Evolutionary conservation across 2,113 vertebrate genomes (phyloP), one percentile per base, ranked within the genome.

Genomic region (Apeltes quadracus): DNA sequence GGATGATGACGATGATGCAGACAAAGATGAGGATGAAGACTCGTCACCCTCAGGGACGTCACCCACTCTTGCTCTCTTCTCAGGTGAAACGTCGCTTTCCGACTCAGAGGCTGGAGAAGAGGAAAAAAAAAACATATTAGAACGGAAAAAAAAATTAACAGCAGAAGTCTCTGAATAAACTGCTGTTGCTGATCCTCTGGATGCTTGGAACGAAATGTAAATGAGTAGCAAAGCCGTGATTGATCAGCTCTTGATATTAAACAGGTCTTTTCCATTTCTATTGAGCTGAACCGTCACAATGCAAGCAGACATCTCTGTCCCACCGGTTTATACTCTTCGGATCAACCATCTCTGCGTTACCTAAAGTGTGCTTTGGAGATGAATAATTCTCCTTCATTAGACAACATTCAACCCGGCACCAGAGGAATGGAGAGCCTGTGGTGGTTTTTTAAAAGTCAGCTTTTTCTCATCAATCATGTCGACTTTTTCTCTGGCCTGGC

Each of bases 11-110:
- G 79, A 75, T 11, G 79, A 84, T 20, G 85, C 63, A 1, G 86
- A 86, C 15, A 78, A 75, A 44, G 82, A 87, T 36, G 87, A 86
- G 9, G 76, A 90, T 51, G 85, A 87, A 32, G 90, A 90, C 83
- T 92, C 94, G 84, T 95, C 94, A 68, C 94, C 92, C 53, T 94
- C 84, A 48, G 93, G 92, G 75, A 96, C 91, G 71, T 95, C 95
- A 74, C 93, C 91, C 89, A 95, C 88, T 81, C 96, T 93, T 61
- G 93, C 95, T 76, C 95, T 95, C 89, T 99, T 99, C 91, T 96
- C 95, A 27, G 97, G 97, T 51, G 96, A 97, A 80, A 93, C 93
- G 39, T 97, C 96, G 72, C 91, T 96, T 88, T 98, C 96, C 72
- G 95, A 96, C 93, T 96, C 96, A 51, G 95, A 98, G 94, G 95